Evolutionary conservation across 2,113 vertebrate species (phyloP).

Genomic region (Climacteris rufus): DNA sequence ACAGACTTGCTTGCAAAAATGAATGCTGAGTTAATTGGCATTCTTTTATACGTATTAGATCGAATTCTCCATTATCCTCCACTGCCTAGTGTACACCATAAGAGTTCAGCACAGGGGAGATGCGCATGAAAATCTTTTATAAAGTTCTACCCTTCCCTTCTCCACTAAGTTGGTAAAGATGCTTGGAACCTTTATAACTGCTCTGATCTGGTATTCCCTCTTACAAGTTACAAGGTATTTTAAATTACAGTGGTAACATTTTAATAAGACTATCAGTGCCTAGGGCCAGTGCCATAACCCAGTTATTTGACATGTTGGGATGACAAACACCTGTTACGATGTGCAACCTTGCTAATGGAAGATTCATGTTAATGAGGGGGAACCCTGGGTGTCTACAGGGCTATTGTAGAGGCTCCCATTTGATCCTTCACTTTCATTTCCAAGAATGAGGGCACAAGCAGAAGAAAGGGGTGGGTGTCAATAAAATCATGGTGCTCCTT

Average conservation of each 20-base stretch:
- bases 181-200: background rate
- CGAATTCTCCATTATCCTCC: background rate
- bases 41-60: background rate
- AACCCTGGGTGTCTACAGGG: background rate
- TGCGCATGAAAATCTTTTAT: background rate
- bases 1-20: background rate
- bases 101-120: background rate
- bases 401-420: background rate
- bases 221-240: background rate
- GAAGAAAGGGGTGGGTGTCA: background rate
- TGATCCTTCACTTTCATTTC: background rate
- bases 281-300: background rate
- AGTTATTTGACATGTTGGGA: background rate
- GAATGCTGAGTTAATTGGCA: background rate
- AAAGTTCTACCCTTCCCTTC: background rate
- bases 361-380: background rate
- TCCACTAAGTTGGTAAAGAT: background rate
- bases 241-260: background rate
- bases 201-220: background rate
- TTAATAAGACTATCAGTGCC: slow-evolving; percentile 11
- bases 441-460: background rate
- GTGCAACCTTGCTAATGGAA: background rate
- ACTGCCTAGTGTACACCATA: background rate
- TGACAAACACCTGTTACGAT: background rate
- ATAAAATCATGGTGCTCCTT: background rate